Evolutionary conservation across 2,113 vertebrate species (phyloP), one percentile per base, ranked within the genome.

Genomic region (Saguinus imperator): DNA sequence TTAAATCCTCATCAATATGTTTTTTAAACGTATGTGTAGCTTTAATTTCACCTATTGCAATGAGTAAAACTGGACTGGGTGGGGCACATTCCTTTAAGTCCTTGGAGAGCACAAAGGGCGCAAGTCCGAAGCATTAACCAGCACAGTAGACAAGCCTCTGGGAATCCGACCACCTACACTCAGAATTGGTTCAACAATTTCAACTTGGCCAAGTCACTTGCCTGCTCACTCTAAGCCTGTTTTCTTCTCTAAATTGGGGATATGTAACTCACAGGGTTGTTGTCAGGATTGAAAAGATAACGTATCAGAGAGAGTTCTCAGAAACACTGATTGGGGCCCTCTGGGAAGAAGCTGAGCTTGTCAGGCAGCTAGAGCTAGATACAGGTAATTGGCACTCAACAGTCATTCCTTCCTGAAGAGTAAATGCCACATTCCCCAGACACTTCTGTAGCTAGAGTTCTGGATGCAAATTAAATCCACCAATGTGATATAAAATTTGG

Each of bases 1-100:
- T 50, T 80, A 80, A 70, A 84, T 88, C 50, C 23, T 80, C 27
- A 87, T 94, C 48, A 87, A 85, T 6, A 66, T 29, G n/a, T 89
- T 90, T 35, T 50, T 43, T n/a, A 17, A 76, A 81, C 84, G 17
- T 32, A 48, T 40, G 48, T 82, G 40, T 87, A 21, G 14, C 35
- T 57, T 86, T 85, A 35, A 66, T 52, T 4, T 57, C 23, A 76
- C 77, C 8, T 66, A 35, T 6, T 82, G 3, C 8, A 23, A 14
- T 3, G 25, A 27, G 27, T n/a, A 45, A 77, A 66, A 57, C 23
- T 61, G 8, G 23, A 35, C 9, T 72, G 32, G 58, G 35, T 0
- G 2, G 11, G n/a, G 48, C 8, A 68, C 45, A 7, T 29, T 89
- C 25, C 58, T 48, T 82, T 61, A 21, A 43, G 37, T 50, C 58